These are phyloP conservation scores for Parauchenoglanis ngamensis DNA, from an alignment of 2,797 vertebrate species.

Conservation along the genomic window DNA sequence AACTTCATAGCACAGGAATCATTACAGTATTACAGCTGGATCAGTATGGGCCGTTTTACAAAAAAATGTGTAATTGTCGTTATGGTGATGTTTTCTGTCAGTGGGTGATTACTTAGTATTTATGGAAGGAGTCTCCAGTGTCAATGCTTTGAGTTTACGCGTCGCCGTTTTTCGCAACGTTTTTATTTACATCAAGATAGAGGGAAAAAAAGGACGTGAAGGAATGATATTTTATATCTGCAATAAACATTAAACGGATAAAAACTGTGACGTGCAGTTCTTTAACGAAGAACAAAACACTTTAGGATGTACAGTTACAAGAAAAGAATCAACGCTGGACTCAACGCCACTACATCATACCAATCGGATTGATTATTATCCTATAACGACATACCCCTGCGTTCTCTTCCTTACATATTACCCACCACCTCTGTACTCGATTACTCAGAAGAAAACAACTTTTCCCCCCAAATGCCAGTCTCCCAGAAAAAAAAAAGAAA, in stretches of 20 bases:
- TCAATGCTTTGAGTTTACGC: not conserved
- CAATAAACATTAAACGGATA: not conserved
- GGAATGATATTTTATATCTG: not conserved
- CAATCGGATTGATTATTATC: not conserved
- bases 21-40: not conserved
- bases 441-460: not conserved
- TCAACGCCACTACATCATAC: not conserved
- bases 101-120: not conserved
- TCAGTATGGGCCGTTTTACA: not conserved
- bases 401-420: not conserved
- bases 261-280: not conserved
- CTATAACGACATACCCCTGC: not conserved
- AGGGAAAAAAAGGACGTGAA: not conserved
- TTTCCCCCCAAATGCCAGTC: not conserved
- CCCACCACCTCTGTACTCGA: not conserved
- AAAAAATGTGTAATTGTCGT: not conserved
- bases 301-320: not conserved
- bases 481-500: not conserved
- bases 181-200: not conserved
- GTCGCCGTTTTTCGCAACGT: not conserved
- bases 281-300: not conserved
- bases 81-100: not conserved
- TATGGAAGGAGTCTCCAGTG: conserved; percentile 1
- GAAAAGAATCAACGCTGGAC: not conserved
- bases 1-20: not conserved